These are phyloP conservation scores for Leptobrachium leishanense DNA, from an alignment of 2,113 vertebrate genomes.

Conservation along the genomic window DNA sequence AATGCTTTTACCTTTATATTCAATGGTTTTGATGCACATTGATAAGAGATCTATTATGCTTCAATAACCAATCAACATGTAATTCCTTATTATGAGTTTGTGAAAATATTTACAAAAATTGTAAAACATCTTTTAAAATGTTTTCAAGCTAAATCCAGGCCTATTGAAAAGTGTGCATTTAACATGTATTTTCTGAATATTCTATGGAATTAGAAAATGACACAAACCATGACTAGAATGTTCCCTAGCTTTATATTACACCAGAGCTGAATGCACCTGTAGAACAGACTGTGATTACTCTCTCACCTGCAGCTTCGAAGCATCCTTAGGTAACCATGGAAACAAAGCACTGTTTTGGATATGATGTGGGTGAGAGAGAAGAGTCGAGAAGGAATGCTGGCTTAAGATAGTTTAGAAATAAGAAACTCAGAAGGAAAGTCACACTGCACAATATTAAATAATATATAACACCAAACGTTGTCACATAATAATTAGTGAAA, in stretches of 20 bases:
- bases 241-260: background rate
- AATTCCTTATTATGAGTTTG: too few relatives aligned
- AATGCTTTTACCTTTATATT: too few relatives aligned
- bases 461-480: too few relatives aligned
- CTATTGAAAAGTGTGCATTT: too few relatives aligned
- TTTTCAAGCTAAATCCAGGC: background rate
- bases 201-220: background rate
- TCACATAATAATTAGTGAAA: too few relatives aligned
- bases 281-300: conserved; percentile 3
- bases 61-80: too few relatives aligned
- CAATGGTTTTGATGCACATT: too few relatives aligned
- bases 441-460: too few relatives aligned
- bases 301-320: background rate
- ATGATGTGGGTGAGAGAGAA: background rate
- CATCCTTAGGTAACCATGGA: background rate
- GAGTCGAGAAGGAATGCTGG: background rate
- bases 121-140: background rate
- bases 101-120: background rate
- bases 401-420: background rate
- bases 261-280: background rate
- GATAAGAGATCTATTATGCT: too few relatives aligned
- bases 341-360: background rate
- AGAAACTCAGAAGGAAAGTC: background rate
- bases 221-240: background rate
- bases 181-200: background rate